Conservation (phyloP, 37 sponge, comb jelly and placozoan species). For the Spongilla lacustris region DNA sequence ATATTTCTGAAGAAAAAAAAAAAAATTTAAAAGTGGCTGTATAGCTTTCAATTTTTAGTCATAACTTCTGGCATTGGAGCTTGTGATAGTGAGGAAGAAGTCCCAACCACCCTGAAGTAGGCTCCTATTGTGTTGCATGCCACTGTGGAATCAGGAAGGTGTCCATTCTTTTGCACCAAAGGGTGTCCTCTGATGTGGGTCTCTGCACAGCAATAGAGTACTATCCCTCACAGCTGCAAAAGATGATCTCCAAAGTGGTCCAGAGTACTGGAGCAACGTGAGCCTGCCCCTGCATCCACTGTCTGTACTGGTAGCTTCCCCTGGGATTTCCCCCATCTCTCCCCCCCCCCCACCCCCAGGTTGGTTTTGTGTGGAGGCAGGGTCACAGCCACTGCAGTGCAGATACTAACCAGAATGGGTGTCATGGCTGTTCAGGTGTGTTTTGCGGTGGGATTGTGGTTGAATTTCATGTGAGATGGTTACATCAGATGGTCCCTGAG, state of each 20-base stretch:
- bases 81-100: neutral
- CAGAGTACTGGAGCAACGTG: neutral
- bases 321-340: too few relatives aligned
- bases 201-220: neutral
- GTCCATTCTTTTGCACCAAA: neutral
- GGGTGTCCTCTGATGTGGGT: neutral
- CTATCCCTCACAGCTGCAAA: neutral
- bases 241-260: neutral
- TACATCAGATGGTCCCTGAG: constrained; percentile 38
- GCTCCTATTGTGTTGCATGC: neutral
- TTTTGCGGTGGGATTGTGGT: neutral
- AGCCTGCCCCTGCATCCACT: neutral
- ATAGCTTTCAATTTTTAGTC: neutral
- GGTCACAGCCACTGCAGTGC: constrained; percentile 12
- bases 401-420: constrained; percentile 1
- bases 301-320: too few relatives aligned
- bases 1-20: neutral
- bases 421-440: constrained; percentile 38
- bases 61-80: neutral
- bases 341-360: neutral
- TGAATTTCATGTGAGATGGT: neutral
- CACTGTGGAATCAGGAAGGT: too few relatives aligned
- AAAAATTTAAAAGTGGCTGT: neutral
- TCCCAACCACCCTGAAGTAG: neutral
- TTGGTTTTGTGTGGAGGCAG: constrained; percentile 27